Conservation (phyloP, 2,888 invertebrate species). For the Asteroscopus sphinx region DNA sequence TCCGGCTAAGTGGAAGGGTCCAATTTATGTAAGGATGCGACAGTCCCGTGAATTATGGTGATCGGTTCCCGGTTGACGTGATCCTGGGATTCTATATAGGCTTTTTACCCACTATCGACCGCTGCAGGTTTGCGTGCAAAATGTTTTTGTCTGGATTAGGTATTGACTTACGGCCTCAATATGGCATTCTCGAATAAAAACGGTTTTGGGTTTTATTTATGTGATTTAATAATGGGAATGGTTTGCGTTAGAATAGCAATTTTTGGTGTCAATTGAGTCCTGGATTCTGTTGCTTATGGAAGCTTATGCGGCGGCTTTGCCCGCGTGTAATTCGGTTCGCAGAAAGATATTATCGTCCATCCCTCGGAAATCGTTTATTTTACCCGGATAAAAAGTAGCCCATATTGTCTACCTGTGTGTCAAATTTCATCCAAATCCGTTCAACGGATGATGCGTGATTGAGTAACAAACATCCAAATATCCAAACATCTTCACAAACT, state of each 20-base stretch:
- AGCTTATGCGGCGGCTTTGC: no score
- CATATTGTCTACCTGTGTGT: no score
- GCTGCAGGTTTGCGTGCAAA: conserved; percentile 29
- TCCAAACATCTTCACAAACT: no score
- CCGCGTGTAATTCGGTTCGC: no score
- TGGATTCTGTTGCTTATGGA: no score
- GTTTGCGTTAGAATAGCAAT: not conserved
- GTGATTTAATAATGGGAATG: not conserved
- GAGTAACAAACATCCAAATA: no score
- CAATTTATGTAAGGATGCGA: conserved; percentile 56
- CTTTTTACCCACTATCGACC: conserved; percentile 46
- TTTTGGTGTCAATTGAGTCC: not conserved
- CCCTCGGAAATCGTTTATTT: no score
- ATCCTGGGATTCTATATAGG: conserved; percentile 38
- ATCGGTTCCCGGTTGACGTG: conserved; percentile 54
- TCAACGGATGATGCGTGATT: no score
- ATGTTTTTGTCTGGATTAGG: conserved; percentile 33
- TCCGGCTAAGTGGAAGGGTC: conserved; percentile 55
- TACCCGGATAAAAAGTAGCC: no score
- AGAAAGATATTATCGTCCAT: no score
- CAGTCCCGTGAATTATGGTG: conserved; percentile 56
- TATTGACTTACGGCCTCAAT: conserved; percentile 28
- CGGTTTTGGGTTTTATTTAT: conserved; percentile 3
- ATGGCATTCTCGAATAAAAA: conserved; percentile 19
- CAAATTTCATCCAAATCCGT: no score